These are phyloP conservation scores for Cisticola juncidis DNA, from an alignment of 2,113 vertebrate genomes.

Conservation along the genomic window DNA sequence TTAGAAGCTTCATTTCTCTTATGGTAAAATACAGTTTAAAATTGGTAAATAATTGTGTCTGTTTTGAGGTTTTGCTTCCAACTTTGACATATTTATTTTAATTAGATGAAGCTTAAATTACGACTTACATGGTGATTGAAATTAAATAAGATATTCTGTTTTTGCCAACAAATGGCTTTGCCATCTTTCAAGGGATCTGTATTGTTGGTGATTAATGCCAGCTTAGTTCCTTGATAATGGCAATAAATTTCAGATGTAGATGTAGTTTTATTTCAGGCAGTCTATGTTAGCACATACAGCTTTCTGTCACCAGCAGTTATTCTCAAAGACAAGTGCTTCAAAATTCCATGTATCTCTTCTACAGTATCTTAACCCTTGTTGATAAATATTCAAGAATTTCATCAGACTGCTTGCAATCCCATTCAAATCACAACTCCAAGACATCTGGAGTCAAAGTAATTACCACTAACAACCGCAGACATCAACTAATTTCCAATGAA, in stretches of 20 bases:
- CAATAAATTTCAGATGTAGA: not conserved
- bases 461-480: not conserved
- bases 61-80: not conserved
- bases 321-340: not conserved
- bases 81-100: not conserved
- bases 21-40: not conserved
- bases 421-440: not conserved
- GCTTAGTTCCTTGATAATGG: not conserved
- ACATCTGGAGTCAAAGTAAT: not conserved
- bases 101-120: not conserved
- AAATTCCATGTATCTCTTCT: not conserved
- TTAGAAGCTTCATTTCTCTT: not conserved
- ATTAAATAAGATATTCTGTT: not conserved
- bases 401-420: not conserved
- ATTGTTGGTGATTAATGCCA: not conserved
- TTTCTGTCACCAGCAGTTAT: not conserved
- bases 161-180: not conserved
- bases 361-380: not conserved
- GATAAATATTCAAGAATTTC: not conserved
- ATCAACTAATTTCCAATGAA: not conserved
- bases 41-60: not conserved
- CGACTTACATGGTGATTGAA: not conserved
- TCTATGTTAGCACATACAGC: not conserved
- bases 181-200: not conserved
- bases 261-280: not conserved